A percentile compares a stretch with the other conserved stretches of the same genome.
phyloP scores from a whole-genome alignment of 2,113 vertebrate species.

The Sinocyclocheilus maitianheensis region DNA sequence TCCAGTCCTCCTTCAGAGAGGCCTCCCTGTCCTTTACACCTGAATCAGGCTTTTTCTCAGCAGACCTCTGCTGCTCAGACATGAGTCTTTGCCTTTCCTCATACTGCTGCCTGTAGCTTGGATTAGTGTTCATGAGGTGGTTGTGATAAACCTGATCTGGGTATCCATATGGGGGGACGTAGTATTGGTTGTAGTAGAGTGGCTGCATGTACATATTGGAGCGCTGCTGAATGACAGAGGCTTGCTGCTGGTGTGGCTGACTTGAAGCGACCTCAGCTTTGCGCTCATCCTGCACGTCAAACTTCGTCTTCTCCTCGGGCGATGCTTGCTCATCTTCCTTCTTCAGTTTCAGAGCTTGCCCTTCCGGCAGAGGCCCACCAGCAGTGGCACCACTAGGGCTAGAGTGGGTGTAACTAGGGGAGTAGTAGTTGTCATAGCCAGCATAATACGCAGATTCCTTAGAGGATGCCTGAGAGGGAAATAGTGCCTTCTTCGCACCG shows the following conservation, averaged over 20 bases:
- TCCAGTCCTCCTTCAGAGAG: conserved; percentile 93
- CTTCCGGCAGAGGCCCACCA: conserved; percentile 74
- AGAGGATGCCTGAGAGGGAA: conserved; percentile 84
- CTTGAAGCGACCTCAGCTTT: conserved; percentile 81
- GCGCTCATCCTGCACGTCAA: conserved; percentile 87
- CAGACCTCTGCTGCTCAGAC: conserved; percentile 84
- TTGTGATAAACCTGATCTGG: conserved; percentile 92
- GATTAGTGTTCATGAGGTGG: conserved; percentile 91
- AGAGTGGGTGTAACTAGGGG: conserved; percentile 90
- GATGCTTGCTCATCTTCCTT: conserved; percentile 88
- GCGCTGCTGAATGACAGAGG: conserved; percentile 96
- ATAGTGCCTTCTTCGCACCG: conserved; percentile 92
- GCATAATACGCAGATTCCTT: conserved; percentile 93
- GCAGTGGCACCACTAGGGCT: conserved; percentile 84
- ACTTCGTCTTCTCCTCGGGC: conserved; percentile 85
- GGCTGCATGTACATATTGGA: conserved; percentile 98
- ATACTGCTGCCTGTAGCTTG: conserved; percentile 90
- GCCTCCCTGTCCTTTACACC: conserved; percentile 88
- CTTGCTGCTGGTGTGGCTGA: conserved; percentile 74
- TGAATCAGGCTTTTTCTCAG: conserved; percentile 88
- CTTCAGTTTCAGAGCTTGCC: conserved; percentile 86
- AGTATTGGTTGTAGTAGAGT: conserved; percentile 98
- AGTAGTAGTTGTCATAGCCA: conserved; percentile 92
- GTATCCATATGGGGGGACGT: conserved; percentile 92
- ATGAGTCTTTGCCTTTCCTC: conserved; percentile 91